phyloP scores from a whole-genome alignment of 2,888 invertebrate species.

The Chesias legatella region DNA sequence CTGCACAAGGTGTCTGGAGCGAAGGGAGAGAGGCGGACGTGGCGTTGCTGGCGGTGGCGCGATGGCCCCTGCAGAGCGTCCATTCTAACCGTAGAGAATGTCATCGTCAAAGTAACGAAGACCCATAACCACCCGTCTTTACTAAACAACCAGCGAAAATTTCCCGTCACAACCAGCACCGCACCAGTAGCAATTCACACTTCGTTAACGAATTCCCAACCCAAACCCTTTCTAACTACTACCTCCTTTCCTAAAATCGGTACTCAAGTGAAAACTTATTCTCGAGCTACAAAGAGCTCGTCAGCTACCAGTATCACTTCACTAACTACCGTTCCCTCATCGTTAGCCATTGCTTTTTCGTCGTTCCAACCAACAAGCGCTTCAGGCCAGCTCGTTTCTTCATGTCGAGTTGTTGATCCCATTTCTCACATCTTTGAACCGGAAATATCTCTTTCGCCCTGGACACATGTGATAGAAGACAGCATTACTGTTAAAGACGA shows the following conservation, averaged over 20 bases:
- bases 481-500: too few relatives aligned
- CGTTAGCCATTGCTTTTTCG: too few relatives aligned
- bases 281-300: too few relatives aligned
- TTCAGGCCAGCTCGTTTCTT: too few relatives aligned
- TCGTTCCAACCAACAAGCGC: too few relatives aligned
- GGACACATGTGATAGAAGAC: too few relatives aligned
- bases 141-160: background rate
- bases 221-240: background rate
- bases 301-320: too few relatives aligned
- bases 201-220: background rate
- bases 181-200: background rate
- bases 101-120: conserved; percentile 3
- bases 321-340: too few relatives aligned
- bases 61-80: conserved; percentile 37
- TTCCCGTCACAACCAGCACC: background rate
- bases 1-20: conserved; percentile 19
- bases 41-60: conserved; percentile 41
- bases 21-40: conserved; percentile 29
- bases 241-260: background rate
- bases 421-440: too few relatives aligned
- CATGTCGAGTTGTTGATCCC: too few relatives aligned
- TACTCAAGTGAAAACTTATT: background rate
- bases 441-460: too few relatives aligned
- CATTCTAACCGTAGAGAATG: conserved; percentile 26
- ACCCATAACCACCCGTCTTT: conserved; percentile 5